Evolutionary conservation across 2,888 invertebrate species (phyloP).

Genomic region (Synergus japonicus): DNA sequence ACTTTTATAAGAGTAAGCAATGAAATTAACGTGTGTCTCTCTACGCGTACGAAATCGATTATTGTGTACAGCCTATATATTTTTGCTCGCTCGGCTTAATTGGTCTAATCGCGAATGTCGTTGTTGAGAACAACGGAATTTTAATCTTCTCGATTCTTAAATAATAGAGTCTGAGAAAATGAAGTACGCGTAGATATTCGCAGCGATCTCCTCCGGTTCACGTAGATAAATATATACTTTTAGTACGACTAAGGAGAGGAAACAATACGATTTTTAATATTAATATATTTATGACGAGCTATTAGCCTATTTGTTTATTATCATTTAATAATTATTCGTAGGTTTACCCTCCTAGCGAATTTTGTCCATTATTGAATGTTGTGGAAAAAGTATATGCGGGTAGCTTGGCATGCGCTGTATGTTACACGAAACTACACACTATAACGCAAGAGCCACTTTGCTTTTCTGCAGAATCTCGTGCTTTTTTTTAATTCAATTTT

Average conservation of each 20-base stretch:
- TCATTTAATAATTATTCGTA: slow-evolving; percentile 39
- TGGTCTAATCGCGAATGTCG: slow-evolving; percentile 16
- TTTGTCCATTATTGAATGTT: slow-evolving; percentile 59
- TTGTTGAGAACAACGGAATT: not conserved
- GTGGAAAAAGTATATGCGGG: slow-evolving; percentile 53
- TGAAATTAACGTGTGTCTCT: slow-evolving; percentile 3
- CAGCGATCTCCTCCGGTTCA: slow-evolving; percentile 15
- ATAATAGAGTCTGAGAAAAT: not conserved
- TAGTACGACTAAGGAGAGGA: slow-evolving; percentile 55
- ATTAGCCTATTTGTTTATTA: slow-evolving; percentile 37
- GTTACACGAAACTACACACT: slow-evolving; percentile 46
- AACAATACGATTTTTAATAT: slow-evolving; percentile 60
- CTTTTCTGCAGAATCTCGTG: slow-evolving; percentile 42
- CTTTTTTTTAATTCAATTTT: slow-evolving; percentile 10
- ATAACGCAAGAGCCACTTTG: slow-evolving; percentile 32
- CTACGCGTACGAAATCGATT: slow-evolving; percentile 21
- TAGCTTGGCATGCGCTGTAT: slow-evolving; percentile 55
- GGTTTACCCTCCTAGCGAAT: slow-evolving; percentile 43
- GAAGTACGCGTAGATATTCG: slow-evolving; percentile 10
- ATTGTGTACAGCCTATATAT: slow-evolving; percentile 7
- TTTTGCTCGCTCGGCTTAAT: slow-evolving; percentile 10
- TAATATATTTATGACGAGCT: slow-evolving; percentile 56
- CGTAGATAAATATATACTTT: slow-evolving; percentile 51
- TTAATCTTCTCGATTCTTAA: not conserved
- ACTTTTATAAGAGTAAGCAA: slow-evolving; percentile 14